Evolutionary conservation across 2,113 vertebrate species (phyloP).

Genomic region (Cynopterus brachyotis): DNA sequence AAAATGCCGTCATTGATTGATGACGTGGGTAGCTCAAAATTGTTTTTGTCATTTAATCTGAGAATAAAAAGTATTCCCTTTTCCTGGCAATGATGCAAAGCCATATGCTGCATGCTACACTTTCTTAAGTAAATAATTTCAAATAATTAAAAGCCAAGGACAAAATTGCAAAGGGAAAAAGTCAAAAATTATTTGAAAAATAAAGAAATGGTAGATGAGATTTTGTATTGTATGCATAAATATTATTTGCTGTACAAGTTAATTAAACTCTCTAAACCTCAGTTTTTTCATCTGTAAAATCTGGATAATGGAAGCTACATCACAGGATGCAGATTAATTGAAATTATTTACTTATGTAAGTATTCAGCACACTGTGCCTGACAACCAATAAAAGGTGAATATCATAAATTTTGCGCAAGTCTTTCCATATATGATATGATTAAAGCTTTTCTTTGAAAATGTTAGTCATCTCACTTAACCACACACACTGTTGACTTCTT

Average conservation of each 20-base stretch:
- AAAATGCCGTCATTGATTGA: not conserved
- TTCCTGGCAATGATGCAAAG: not conserved
- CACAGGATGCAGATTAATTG: not conserved
- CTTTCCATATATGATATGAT: not conserved
- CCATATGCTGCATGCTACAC: not conserved
- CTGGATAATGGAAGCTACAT: not conserved
- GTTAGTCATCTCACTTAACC: not conserved
- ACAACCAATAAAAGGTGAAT: not conserved
- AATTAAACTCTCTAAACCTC: not conserved
- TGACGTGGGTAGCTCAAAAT: not conserved
- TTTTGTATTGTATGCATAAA: not conserved
- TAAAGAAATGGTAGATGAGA: not conserved
- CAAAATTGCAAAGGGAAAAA: not conserved
- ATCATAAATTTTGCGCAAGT: not conserved
- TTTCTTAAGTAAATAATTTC: constrained; percentile 33
- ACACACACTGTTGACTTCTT: not conserved
- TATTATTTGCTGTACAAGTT: not conserved
- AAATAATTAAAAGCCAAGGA: constrained; percentile 30
- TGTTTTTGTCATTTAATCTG: constrained; percentile 4
- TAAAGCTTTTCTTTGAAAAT: not conserved
- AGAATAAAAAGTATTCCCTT: not conserved
- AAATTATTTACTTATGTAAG: not conserved
- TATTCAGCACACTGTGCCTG: not conserved
- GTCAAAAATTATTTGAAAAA: not conserved
- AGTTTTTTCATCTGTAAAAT: constrained; percentile 14